Conservation (phyloP, 30 jellyfish, hydroid and myxozoan species). For the Aurelia sp. region DNA sequence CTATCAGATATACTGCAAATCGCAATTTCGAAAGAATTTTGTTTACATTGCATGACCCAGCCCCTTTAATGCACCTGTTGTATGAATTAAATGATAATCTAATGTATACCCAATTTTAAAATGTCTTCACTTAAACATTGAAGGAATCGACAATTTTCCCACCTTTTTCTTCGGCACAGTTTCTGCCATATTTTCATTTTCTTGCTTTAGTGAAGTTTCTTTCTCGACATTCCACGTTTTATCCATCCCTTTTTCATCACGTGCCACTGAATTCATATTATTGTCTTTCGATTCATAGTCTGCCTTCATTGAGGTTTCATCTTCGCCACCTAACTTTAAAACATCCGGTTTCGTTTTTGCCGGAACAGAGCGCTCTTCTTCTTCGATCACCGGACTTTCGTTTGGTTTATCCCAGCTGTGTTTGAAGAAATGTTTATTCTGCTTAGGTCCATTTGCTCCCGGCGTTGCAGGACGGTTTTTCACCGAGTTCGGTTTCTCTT, state of each 20-base stretch:
- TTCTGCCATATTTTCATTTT: not conserved
- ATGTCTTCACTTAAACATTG: constrained; percentile 19
- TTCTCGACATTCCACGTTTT: not conserved
- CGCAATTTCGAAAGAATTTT: too few relatives aligned
- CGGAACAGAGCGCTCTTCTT: not conserved
- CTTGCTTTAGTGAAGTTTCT: not conserved
- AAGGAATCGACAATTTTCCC: constrained; percentile 45
- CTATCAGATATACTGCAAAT: too few relatives aligned
- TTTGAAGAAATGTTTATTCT: not conserved
- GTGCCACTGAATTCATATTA: too few relatives aligned
- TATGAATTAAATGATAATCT: too few relatives aligned
- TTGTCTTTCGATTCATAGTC: too few relatives aligned
- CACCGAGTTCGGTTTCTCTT: not conserved
- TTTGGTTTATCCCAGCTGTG: not conserved
- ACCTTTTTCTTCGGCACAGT: constrained; percentile 1
- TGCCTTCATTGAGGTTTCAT: not conserved
- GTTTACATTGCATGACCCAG: too few relatives aligned
- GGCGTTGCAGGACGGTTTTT: constrained; percentile 53
- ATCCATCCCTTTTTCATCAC: not conserved
- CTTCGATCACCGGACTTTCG: not conserved
- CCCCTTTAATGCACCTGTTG: too few relatives aligned
- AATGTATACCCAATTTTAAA: too few relatives aligned
- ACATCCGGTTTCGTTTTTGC: not conserved
- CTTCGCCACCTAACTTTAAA: constrained; percentile 9
- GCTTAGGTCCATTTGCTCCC: constrained; percentile 20